These are phyloP conservation scores for Cacatua alba DNA, from an alignment of 2,113 vertebrate species.

Conservation along the genomic window DNA sequence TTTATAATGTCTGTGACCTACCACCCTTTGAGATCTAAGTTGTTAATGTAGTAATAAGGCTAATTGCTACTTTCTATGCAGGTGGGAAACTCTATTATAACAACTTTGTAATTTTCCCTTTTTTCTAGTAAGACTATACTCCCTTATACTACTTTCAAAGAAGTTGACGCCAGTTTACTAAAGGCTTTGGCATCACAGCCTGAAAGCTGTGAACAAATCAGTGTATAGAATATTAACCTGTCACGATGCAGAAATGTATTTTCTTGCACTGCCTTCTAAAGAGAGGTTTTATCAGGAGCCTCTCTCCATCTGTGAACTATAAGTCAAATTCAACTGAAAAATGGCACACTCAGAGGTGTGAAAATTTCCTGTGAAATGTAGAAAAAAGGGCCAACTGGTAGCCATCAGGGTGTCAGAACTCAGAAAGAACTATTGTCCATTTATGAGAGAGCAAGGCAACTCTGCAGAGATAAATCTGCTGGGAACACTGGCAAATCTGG, in stretches of 20 bases:
- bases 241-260: constrained; percentile 52
- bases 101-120: neutral
- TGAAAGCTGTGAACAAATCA: constrained; percentile 49
- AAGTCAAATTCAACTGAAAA: constrained; percentile 62
- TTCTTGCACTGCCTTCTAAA: constrained; percentile 49
- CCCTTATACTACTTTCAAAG: neutral
- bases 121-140: neutral
- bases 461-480: constrained; percentile 36
- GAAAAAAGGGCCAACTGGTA: constrained; percentile 20
- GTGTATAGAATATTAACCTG: constrained; percentile 53
- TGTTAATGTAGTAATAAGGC: neutral
- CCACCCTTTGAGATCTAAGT: neutral
- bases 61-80: neutral
- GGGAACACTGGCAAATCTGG: neutral
- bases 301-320: neutral
- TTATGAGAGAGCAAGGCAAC: neutral
- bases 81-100: neutral
- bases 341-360: neutral
- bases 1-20: neutral
- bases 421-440: constrained; percentile 40
- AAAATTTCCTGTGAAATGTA: constrained; percentile 50
- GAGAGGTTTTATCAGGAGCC: constrained; percentile 28
- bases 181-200: neutral
- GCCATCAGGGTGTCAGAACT: constrained; percentile 39
- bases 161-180: neutral